Evolutionary conservation across 2,888 invertebrate genomes (phyloP), one percentile per base, ranked within the genome.

Genomic region (Troides helena): DNA sequence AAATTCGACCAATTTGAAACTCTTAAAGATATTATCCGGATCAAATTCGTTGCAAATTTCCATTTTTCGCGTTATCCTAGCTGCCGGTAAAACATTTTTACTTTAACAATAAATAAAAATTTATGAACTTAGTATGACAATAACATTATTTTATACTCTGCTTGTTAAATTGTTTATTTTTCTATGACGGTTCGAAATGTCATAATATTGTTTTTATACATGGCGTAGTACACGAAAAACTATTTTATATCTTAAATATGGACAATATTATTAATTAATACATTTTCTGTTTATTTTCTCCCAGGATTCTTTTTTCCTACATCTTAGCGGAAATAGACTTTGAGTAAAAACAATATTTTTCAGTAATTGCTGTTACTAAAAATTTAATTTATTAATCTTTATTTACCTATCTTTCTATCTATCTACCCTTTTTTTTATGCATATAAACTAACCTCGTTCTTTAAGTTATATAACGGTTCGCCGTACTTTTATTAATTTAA

Each of bases 1-100:
- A 73, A 92, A 91, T 72, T 92, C 90, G 23, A 92, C 73, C 12
- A 91, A 78, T 76, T 86, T 83, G 72, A 92, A 89, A 72, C 82
- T 81, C 72, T 80, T 80, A 72, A 90, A 92, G 57, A 89, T 80
- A 72, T 84, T 86, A 73, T 92, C 89, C 14, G 86, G 83, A 72
- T 85, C 78, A 70, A 82, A 85, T 53, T 68, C 69, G 21, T 78
- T 75, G 77, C 91, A 90, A 64, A 64, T 36, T 46, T 64, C 57
- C 70, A 70, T 70, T 64, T 57, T 39, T 3, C 8, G 2, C 8
- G 5, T 58, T 58, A 58, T 58, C 1, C 23, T 12, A 58, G 57
- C 12, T 23, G 12, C 6, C 0, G 23, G 23, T 58, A 23, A 58
- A 61, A 39, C 39, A 53, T 67, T 60, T 60, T 50, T 36, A 53